Evolutionary conservation across 1,140 invertebrate genomes (phyloP).

Genomic region (Diorhabda elongata): DNA sequence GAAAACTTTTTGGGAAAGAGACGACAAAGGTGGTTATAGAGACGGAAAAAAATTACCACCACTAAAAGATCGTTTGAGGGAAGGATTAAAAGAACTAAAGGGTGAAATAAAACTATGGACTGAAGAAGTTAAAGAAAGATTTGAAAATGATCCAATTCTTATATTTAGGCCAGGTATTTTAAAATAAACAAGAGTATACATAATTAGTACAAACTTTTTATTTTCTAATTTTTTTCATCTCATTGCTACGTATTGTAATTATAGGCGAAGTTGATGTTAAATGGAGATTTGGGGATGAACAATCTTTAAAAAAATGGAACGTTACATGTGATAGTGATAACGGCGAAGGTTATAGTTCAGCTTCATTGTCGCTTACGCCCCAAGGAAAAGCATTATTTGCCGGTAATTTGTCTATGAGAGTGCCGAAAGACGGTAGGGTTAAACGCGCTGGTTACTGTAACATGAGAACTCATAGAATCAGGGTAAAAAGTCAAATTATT

Average conservation of each 20-base stretch:
- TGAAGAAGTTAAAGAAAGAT: constrained; percentile 64
- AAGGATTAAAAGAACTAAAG: constrained; percentile 62
- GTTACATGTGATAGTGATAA: constrained; percentile 74
- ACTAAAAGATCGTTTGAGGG: constrained; percentile 51
- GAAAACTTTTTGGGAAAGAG: constrained; percentile 37
- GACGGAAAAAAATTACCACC: constrained; percentile 48
- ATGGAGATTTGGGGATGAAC: constrained; percentile 63
- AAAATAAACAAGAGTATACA: background rate
- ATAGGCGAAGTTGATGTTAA: constrained; percentile 60
- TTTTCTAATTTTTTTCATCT: background rate
- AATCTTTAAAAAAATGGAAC: constrained; percentile 68
- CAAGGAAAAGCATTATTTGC: constrained; percentile 72
- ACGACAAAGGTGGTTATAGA: constrained; percentile 62
- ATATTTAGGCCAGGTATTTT: constrained; percentile 13
- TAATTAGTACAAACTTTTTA: background rate
- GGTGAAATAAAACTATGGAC: constrained; percentile 62
- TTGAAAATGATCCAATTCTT: constrained; percentile 40
- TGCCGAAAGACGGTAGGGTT: constrained; percentile 75
- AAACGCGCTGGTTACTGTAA: constrained; percentile 75
- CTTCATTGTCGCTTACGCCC: constrained; percentile 59
- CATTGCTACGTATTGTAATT: constrained; percentile 36
- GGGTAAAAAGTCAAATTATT: constrained; percentile 49
- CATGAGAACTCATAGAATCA: constrained; percentile 60
- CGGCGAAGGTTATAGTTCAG: constrained; percentile 72
- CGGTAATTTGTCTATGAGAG: constrained; percentile 56